phyloP scores from a whole-genome alignment of 2,888 invertebrate genomes.

The Hemistola chrysoprasaria region DNA sequence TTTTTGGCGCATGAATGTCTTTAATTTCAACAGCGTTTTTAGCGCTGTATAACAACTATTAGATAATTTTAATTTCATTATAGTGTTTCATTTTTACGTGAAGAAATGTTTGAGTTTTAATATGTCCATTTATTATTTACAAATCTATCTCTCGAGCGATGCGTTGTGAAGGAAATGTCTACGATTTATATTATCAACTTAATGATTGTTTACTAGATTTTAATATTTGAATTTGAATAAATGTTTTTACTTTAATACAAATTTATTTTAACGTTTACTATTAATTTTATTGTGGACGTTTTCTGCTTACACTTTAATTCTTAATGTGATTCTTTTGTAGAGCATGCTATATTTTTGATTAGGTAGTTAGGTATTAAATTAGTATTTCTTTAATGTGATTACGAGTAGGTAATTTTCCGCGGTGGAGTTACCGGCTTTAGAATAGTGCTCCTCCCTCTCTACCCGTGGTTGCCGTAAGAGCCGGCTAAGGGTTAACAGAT shows the following conservation, averaged over 20 bases:
- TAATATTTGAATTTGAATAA: background rate
- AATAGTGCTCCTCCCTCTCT: no score
- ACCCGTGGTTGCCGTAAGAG: no score
- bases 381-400: no score
- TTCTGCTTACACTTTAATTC: constrained; percentile 10
- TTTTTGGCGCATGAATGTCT: constrained; percentile 17
- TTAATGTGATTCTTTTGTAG: background rate
- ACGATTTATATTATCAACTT: constrained; percentile 3
- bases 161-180: constrained; percentile 30
- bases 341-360: no score
- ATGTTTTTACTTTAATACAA: background rate
- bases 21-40: constrained; percentile 5
- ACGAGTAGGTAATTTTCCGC: no score
- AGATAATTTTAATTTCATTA: background rate
- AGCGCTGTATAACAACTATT: constrained; percentile 1
- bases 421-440: no score
- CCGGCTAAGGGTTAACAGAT: no score
- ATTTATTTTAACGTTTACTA: background rate
- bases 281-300: constrained; percentile 22
- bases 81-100: constrained; percentile 4
- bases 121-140: constrained; percentile 8
- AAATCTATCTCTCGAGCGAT: constrained; percentile 23
- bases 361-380: no score
- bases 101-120: background rate
- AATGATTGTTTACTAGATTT: constrained; percentile 5